These are phyloP conservation scores for Drosophila engyochracea DNA, from an alignment of 2,888 invertebrate genomes.

Conservation along the genomic window DNA sequence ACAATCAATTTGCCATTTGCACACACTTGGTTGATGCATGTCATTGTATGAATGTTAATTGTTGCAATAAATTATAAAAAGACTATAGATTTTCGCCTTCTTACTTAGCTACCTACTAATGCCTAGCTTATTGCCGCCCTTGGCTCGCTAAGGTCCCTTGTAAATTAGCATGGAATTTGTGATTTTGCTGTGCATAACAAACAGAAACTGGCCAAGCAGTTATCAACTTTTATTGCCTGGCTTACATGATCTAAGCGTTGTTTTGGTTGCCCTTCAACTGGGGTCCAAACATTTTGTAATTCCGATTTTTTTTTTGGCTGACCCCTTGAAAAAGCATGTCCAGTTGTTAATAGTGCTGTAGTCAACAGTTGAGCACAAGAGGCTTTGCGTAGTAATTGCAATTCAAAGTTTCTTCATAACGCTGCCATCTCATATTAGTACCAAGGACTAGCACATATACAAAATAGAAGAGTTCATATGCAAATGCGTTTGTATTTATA, in stretches of 20 bases:
- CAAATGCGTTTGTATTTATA: conserved; percentile 5
- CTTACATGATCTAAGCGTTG: conserved; percentile 41
- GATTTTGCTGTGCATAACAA: conserved; percentile 21
- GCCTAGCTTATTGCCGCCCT: conserved; percentile 32
- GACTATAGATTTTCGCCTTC: background rate
- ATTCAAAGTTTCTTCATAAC: conserved; percentile 63
- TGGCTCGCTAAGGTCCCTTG: conserved; percentile 28
- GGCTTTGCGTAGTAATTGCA: conserved; percentile 61
- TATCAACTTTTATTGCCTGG: conserved; percentile 71
- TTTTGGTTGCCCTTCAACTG: conserved; percentile 56
- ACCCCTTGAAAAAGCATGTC: conserved; percentile 45
- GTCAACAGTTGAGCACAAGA: conserved; percentile 35
- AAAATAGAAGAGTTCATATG: background rate
- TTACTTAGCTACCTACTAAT: background rate
- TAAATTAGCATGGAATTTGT: conserved; percentile 27
- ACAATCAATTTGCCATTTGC: background rate
- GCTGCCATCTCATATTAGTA: conserved; percentile 16
- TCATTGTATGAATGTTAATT: background rate
- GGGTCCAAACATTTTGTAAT: conserved; percentile 36
- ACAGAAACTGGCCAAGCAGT: conserved; percentile 51
- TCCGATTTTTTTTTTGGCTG: conserved; percentile 10
- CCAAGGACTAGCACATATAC: background rate
- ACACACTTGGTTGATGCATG: background rate
- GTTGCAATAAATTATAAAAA: background rate
- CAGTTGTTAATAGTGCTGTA: conserved; percentile 49